These are phyloP conservation scores for Aphodius granarius DNA, from an alignment of 2,888 invertebrate genomes.

Conservation along the genomic window DNA sequence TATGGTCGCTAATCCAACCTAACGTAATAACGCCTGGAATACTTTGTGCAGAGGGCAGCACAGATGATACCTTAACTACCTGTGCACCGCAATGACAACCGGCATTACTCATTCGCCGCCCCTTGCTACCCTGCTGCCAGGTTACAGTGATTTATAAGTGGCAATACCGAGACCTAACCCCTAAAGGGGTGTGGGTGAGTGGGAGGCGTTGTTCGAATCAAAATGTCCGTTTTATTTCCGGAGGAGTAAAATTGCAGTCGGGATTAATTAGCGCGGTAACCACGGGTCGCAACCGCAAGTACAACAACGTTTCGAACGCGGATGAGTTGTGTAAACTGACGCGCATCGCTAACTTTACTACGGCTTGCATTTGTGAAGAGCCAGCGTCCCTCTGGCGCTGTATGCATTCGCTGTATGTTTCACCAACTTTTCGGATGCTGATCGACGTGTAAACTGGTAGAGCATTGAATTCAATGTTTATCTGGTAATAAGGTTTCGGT, in stretches of 20 bases:
- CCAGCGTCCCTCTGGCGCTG: not conserved
- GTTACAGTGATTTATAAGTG: not conserved
- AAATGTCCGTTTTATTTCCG: not conserved
- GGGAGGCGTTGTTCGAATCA: no score
- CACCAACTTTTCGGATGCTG: no score
- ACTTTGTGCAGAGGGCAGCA: not conserved
- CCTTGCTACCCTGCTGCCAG: not conserved
- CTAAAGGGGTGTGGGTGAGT: not conserved
- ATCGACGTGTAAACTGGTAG: no score
- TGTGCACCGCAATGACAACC: not conserved
- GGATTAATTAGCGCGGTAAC: not conserved
- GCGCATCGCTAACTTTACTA: not conserved
- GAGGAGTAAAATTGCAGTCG: not conserved
- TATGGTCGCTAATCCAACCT: not conserved
- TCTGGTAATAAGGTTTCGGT: no score
- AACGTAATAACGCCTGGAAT: not conserved
- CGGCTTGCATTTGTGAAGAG: not conserved
- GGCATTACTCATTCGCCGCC: not conserved
- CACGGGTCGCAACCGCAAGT: not conserved
- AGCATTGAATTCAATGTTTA: no score
- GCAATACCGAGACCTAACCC: not conserved
- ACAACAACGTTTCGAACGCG: not conserved
- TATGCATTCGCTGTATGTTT: no score
- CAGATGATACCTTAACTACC: not conserved
- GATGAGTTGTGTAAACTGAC: not conserved